Evolutionary conservation across 2,888 invertebrate genomes (phyloP), one percentile per base, ranked within the genome.

Genomic region (Dolomedes plantarius): DNA sequence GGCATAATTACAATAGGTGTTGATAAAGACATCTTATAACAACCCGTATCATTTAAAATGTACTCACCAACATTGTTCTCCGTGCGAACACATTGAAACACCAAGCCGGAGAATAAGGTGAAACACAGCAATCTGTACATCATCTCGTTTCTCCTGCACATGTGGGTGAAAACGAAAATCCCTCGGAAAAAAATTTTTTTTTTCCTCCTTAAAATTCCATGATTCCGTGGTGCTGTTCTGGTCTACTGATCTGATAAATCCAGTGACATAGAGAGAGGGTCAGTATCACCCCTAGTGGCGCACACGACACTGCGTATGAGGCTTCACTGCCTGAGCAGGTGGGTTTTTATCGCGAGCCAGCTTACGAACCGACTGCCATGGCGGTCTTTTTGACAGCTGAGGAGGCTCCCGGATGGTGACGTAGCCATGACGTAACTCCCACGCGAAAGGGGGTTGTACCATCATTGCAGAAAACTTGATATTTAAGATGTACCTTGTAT

Each of bases 311-410:
- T 85, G 83, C 83, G 83, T 85, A 85, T 77, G 46, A 46, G 77
- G 77, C 83, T 85, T 85, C 73, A 85, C 83, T 85, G 83, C 83
- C 73, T 73, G 23, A 29, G 39, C 36, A 85, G 83, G 83, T 85
- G 83, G 77, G 67, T 77, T 65, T 82, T 81, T 46, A 85, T 85
- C 72, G 28, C 50, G 41, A 77, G 76, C 46, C 46, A 65, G 56
- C 41, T 23, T 73, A 69, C 65, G 77, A 73, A 68, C 67, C 72
- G 36, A 85, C 69, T 71, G 77, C 77, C 68, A 85, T 85, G 83
- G 83, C 83, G 83, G 83, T 77, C 77, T 73, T 56, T 85, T 78
- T 85, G 83, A 85, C 83, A 85, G 83, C 77, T 85, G 83, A 85
- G 77, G 68, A 77, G 77, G 68, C 67, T 72, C 83, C 83, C 83